Base-by-base conservation (phyloP, 37 sponge, comb jelly and placozoan genomes). In the Axinella damicornis region DNA sequence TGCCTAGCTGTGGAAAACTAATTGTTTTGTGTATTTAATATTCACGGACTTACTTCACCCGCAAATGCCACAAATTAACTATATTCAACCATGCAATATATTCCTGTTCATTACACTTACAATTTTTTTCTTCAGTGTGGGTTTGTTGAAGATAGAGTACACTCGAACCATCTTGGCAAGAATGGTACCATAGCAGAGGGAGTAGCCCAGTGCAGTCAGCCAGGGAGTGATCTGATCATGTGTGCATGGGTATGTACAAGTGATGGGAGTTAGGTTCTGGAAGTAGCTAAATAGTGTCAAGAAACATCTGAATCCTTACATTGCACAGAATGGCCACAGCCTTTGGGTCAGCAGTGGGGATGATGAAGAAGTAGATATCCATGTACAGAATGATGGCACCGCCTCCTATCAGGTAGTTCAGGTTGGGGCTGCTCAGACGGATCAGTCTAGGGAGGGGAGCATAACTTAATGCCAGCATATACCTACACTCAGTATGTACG, bases 131-230 rank as follows among this genome's bases (percentile, higher is more conserved):
- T 46, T 4, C 6, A 12, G 46, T 46, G 46, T 46, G 4, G 6
- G 74, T 2, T 73, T 73, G 24, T 53, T 39, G 13, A 73, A 73
- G 37, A 73, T 73, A 20, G 19, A 73, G 28, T 73, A 73, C 1
- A 73, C 74, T 39, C 74, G 2, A 53, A 53, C 39, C 74, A 73
- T 73, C 36, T 73, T 73, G 52, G 74, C 74, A 25, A 73, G 53
- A 40, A 73, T 73, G 21, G 74, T 73, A 5, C 74, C 74, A 73
- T 53, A 73, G 52, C 74, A 73, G 52, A 73, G 54, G 6, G 53
- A 73, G 52, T 73, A 73, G 21, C 74, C 74, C 39, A 73, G 12
- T 28, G 53, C 24, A 40, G 52, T 24, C 53, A 73, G 28, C 52
- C 74, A 53, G 2, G 74, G 74, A 30, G 24, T 38, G 21, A 73